Evolutionary conservation across 2,888 invertebrate genomes (phyloP).

Genomic region (Ectemnius continuus): DNA sequence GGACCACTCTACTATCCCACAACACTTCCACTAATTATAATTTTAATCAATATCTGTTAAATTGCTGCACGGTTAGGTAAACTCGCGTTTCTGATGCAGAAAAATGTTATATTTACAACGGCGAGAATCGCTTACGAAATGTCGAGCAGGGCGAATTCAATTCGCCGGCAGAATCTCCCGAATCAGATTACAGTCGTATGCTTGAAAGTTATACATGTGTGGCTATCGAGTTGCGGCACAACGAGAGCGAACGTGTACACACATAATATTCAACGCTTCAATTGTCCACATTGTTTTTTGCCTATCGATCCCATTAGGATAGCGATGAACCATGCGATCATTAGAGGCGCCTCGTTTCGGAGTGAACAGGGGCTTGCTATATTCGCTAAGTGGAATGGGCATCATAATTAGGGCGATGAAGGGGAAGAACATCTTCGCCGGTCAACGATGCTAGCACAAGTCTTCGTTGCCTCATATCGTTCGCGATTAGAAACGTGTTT

Average conservation of each 20-base stretch:
- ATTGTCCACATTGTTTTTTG: conserved; percentile 28
- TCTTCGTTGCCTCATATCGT: conserved; percentile 42
- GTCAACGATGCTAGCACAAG: conserved; percentile 35
- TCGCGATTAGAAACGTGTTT: conserved; percentile 47
- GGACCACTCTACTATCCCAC: no score
- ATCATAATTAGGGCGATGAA: conserved; percentile 68
- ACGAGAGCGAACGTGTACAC: conserved; percentile 1
- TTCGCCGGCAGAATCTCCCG: not conserved
- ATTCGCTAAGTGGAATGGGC: conserved; percentile 68
- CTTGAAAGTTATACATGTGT: conserved; percentile 17
- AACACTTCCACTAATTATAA: not conserved
- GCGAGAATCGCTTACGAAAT: not conserved
- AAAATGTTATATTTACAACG: not conserved
- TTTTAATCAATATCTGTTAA: not conserved
- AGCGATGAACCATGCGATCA: conserved; percentile 56
- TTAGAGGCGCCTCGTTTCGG: conserved; percentile 37
- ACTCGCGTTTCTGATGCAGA: not conserved
- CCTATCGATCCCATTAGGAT: conserved; percentile 47
- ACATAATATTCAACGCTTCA: conserved; percentile 29
- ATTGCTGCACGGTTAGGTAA: no score
- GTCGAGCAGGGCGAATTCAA: not conserved
- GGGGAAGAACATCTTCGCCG: conserved; percentile 45
- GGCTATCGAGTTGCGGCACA: conserved; percentile 28
- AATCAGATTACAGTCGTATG: not conserved
- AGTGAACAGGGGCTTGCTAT: conserved; percentile 66